Evolutionary conservation across 2,888 invertebrate genomes (phyloP).

Genomic region (Allacma fusca): DNA sequence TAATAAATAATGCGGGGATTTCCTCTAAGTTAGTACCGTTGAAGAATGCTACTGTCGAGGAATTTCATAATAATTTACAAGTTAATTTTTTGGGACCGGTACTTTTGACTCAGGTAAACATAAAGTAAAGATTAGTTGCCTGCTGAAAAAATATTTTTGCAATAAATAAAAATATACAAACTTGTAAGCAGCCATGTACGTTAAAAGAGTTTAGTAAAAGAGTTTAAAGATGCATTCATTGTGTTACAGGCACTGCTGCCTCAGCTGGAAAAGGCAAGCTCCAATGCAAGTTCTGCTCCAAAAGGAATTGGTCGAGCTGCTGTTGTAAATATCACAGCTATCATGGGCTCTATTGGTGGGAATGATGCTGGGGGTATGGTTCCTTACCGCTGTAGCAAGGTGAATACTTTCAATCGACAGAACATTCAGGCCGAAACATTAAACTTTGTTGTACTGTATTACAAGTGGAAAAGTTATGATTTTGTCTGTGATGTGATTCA

Average conservation of each 20-base stretch:
- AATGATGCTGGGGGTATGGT: constrained; percentile 82
- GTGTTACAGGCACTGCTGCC: constrained; percentile 77
- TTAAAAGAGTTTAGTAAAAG: too few relatives aligned
- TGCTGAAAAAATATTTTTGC: too few relatives aligned
- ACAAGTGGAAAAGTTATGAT: too few relatives aligned
- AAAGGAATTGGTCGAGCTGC: constrained; percentile 53
- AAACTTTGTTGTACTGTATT: too few relatives aligned
- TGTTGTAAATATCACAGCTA: constrained; percentile 83
- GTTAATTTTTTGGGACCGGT: constrained; percentile 86
- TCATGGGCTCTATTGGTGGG: constrained; percentile 77
- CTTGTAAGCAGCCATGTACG: too few relatives aligned
- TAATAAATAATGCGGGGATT: constrained; percentile 88
- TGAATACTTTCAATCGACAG: too few relatives aligned
- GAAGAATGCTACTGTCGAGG: constrained; percentile 70
- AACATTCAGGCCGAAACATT: too few relatives aligned
- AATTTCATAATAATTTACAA: constrained; percentile 75
- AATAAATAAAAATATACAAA: too few relatives aligned
- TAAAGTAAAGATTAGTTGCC: too few relatives aligned
- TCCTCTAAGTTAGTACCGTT: constrained; percentile 66
- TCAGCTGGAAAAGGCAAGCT: constrained; percentile 63
- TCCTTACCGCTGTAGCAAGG: constrained; percentile 88
- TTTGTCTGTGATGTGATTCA: too few relatives aligned
- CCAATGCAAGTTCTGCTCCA: constrained; percentile 24
- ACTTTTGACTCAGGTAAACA: constrained; percentile 82
- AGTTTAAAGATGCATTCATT: too few relatives aligned